Evolutionary conservation across 1,140 invertebrate genomes (phyloP), one percentile per base, ranked within the genome.

Genomic region (Caenorhabditis remanei): DNA sequence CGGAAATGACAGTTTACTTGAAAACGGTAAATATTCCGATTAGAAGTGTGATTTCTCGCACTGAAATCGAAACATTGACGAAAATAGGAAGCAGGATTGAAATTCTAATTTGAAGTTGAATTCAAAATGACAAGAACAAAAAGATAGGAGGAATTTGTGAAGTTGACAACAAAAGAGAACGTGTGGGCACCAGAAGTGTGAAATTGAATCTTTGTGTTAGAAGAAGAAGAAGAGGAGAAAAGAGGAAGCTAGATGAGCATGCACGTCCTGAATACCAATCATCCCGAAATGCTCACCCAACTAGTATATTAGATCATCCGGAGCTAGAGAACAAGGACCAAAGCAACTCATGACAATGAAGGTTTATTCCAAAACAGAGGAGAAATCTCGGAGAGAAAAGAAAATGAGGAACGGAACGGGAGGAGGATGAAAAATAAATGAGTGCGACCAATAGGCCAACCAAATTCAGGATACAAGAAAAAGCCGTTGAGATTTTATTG

Each of bases 241-340:
- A 32, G 63, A 67, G 32, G 40, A 67, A 8, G 13, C 67, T n/a
- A 48, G 46, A 50, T 50, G 46, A 50, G 71, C 71, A 79, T 53
- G n/a, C 71, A 71, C 13, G 71, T n/a, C 43, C 46, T 79, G 71
- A 79, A 79, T 79, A 79, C 71, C 71, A 79, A 79, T 79, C 71
- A 79, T 79, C 71, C 71, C 71, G 71, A 79, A 79, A 79, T 79
- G 71, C 71, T 79, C 71, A 79, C 21, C 71, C 71, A 79, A 79
- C 71, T 79, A 79, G 71, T 79, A 79, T 79, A 79, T 79, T 79
- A 50, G 71, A 79, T 79, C 71, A 79, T 79, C 71, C 65, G 65
- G 65, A 71, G 65, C 65, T 16, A 79, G 67, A 71, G 40, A 71
- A 79, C 71, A 79, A 79, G 71, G 46, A 24, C 71, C 46, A 79